phyloP scores from a whole-genome alignment of 2,113 vertebrate species.

The Rhabdomys dilectus region DNA sequence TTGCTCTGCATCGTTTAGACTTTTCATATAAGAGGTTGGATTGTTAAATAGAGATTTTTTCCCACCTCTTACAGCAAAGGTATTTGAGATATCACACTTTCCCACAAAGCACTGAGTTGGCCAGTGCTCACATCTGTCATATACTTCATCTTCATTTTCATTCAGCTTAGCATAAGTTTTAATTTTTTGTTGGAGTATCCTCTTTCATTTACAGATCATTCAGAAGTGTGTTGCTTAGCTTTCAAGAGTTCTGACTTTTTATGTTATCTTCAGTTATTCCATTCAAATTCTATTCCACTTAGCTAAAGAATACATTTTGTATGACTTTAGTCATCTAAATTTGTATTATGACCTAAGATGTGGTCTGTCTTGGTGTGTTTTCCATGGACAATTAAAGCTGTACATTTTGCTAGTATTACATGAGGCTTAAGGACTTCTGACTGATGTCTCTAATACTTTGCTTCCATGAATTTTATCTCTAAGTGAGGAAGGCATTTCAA shows the following conservation, averaged over 20 bases:
- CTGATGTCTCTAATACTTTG: not conserved
- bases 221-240: not conserved
- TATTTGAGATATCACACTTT: not conserved
- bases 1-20: not conserved
- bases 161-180: not conserved
- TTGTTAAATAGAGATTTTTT: not conserved
- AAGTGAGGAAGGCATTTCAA: not conserved
- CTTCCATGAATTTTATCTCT: not conserved
- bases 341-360: not conserved
- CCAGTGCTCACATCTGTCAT: not conserved
- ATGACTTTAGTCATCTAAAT: not conserved
- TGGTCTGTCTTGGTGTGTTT: not conserved
- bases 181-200: not conserved
- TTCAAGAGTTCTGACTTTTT: not conserved
- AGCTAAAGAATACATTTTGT: not conserved
- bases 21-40: not conserved
- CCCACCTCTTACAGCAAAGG: no score
- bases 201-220: not conserved
- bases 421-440: not conserved
- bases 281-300: not conserved
- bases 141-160: not conserved
- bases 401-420: not conserved
- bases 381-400: not conserved
- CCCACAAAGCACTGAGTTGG: not conserved
- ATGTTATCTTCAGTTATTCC: not conserved